Percentiles rank a stretch among this genome's conserved stretches.
These are phyloP conservation scores for Cuniculus paca DNA, from an alignment of 2,797 vertebrate species.

Conservation along the genomic window DNA sequence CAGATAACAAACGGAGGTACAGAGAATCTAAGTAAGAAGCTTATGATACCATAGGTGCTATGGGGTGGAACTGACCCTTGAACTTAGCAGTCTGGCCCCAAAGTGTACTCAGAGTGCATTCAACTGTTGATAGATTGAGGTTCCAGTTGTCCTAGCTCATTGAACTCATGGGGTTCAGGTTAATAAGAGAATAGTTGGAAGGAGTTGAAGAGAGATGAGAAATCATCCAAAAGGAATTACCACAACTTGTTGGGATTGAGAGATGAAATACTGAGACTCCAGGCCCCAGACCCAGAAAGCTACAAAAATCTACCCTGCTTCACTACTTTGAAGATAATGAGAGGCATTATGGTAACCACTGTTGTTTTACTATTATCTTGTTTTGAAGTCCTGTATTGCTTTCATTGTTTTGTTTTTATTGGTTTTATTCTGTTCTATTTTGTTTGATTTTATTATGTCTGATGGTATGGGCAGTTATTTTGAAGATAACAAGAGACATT, in stretches of 20 bases:
- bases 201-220: background rate
- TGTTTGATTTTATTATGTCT: too few relatives aligned
- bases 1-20: background rate
- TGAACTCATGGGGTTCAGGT: background rate
- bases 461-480: too few relatives aligned
- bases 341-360: too few relatives aligned
- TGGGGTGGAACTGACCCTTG: background rate
- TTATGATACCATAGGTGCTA: too few relatives aligned
- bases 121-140: background rate
- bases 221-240: background rate
- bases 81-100: background rate
- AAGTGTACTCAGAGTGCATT: background rate
- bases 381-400: too few relatives aligned
- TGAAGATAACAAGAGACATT: too few relatives aligned
- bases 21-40: background rate
- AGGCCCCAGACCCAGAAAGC: background rate
- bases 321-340: too few relatives aligned
- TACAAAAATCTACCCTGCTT: background rate
- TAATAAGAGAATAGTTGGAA: background rate
- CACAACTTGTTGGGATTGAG: background rate
- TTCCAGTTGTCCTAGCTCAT: background rate
- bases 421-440: too few relatives aligned
- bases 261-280: background rate
- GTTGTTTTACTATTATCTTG: too few relatives aligned
- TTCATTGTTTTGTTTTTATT: too few relatives aligned